These are phyloP conservation scores for Numida meleagris DNA, from an alignment of 2,113 vertebrate genomes.

Conservation along the genomic window DNA sequence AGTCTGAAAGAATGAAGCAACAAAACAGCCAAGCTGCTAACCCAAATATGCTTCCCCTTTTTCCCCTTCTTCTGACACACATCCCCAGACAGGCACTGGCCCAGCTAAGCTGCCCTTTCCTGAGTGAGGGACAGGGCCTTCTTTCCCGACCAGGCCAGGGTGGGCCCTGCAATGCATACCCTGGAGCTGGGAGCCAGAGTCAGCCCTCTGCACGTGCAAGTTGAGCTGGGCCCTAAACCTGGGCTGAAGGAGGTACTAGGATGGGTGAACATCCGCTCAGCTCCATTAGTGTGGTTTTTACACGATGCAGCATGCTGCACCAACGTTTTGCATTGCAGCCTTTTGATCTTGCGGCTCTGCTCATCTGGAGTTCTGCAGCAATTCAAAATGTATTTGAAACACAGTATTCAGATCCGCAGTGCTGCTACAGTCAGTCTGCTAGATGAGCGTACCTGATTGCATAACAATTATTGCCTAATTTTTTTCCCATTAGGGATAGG, in stretches of 20 bases:
- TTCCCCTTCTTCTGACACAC: background rate
- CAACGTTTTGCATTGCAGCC: conserved; percentile 27
- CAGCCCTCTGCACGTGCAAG: background rate
- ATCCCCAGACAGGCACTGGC: background rate
- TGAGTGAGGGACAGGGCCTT: background rate
- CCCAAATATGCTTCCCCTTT: background rate
- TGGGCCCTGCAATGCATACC: rapidly evolving
- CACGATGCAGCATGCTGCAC: conserved; percentile 32
- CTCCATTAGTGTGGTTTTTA: conserved; percentile 4
- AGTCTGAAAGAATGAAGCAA: conserved; percentile 40
- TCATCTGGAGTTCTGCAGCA: conserved; percentile 18
- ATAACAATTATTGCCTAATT: background rate
- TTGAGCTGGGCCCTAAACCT: background rate
- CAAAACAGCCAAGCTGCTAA: conserved; percentile 45
- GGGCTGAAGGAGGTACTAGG: background rate
- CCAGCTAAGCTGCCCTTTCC: background rate
- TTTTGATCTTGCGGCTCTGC: conserved; percentile 36
- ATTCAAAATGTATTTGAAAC: background rate
- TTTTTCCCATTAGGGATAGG: background rate
- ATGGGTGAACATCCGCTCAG: conserved; percentile 15
- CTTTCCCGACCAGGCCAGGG: rapidly evolving
- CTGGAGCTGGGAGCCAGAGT: rapidly evolving
- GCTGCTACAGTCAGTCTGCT: background rate
- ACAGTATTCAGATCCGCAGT: conserved; percentile 30
- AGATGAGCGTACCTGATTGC: background rate